phyloP scores from a whole-genome alignment of 2,113 vertebrate species.

The Sorex araneus region DNA sequence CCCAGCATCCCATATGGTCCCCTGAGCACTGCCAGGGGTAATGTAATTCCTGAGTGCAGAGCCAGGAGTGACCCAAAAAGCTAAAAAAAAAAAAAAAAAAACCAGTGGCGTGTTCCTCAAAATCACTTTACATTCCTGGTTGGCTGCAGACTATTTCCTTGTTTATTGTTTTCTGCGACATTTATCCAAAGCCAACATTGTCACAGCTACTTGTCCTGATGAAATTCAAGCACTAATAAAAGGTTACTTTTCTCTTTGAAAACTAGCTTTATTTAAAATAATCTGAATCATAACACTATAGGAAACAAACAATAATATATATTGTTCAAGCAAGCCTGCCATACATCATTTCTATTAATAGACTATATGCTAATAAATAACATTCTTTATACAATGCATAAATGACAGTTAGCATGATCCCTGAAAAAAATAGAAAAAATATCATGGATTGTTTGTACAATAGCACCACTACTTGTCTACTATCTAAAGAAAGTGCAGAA shows the following conservation, averaged over 20 bases:
- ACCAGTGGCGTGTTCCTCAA: neutral
- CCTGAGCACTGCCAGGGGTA: no score
- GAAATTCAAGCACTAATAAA: constrained; percentile 73
- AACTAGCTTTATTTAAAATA: constrained; percentile 89
- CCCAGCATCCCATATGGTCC: no score
- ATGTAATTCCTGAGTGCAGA: no score
- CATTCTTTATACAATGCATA: constrained; percentile 78
- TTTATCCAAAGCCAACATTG: constrained; percentile 16
- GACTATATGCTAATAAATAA: constrained; percentile 78
- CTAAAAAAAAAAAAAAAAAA: no score
- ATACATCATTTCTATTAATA: constrained; percentile 78
- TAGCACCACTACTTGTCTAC: constrained; percentile 73
- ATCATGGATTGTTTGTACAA: constrained; percentile 73
- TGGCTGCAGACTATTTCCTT: neutral
- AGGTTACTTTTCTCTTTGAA: constrained; percentile 82
- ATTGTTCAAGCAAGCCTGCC: constrained; percentile 86
- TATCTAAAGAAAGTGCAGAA: constrained; percentile 73
- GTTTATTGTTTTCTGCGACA: neutral
- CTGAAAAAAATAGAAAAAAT: constrained; percentile 72
- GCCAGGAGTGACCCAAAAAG: no score
- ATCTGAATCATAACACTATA: constrained; percentile 83
- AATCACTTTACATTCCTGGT: constrained; percentile 39
- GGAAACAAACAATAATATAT: constrained; percentile 84
- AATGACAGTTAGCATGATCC: constrained; percentile 76
- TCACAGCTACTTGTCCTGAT: constrained; percentile 48